Conservation (phyloP, 2,888 invertebrate genomes). For the Exocentrus adspersus region DNA sequence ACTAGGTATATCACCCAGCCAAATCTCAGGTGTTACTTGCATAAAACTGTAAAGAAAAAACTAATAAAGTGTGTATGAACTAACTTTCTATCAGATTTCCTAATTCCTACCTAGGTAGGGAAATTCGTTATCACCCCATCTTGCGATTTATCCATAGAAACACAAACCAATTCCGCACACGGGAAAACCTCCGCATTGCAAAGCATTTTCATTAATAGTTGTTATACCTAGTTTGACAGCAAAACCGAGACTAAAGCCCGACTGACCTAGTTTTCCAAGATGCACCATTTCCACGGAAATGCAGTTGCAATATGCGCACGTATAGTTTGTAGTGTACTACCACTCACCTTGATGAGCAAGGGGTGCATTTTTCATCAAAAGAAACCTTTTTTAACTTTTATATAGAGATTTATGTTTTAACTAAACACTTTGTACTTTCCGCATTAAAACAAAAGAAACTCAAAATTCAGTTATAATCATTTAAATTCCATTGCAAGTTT, state of each 20-base stretch:
- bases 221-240: slow-evolving; percentile 28
- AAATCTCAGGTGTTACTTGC: too few relatives aligned
- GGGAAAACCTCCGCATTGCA: slow-evolving; percentile 10
- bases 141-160: neutral
- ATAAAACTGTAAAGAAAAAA: too few relatives aligned
- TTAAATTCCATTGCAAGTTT: slow-evolving; percentile 27
- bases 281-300: slow-evolving; percentile 42
- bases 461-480: too few relatives aligned
- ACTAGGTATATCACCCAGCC: too few relatives aligned
- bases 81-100: too few relatives aligned
- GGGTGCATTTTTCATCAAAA: too few relatives aligned
- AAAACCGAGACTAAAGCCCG: slow-evolving; percentile 39
- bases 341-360: slow-evolving; percentile 15
- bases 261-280: slow-evolving; percentile 52
- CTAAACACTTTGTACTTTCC: too few relatives aligned
- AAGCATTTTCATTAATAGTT: slow-evolving; percentile 27
- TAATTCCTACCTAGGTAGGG: slow-evolving; percentile 17
- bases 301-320: slow-evolving; percentile 30
- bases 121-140: neutral
- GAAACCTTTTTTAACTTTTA: too few relatives aligned
- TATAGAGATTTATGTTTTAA: too few relatives aligned
- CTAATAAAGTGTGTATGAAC: too few relatives aligned
- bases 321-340: slow-evolving; percentile 20
- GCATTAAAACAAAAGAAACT: too few relatives aligned
- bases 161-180: neutral